Conservation (phyloP, 2,888 invertebrate species). For the Plebejus melissa region DNA sequence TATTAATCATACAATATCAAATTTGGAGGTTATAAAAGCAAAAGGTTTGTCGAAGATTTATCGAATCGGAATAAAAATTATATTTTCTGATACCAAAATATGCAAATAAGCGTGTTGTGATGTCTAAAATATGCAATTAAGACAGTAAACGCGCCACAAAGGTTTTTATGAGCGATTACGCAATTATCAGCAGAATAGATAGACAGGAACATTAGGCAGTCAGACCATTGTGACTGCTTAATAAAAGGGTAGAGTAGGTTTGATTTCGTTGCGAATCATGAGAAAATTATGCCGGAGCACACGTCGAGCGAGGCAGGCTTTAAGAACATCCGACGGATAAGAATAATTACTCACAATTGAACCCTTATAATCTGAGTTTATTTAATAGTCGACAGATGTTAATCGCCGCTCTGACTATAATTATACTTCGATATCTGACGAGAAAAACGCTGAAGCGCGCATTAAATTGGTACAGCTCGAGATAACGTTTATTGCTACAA, state of each 20-base stretch:
- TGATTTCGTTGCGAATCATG: conserved; percentile 75
- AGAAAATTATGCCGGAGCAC: conserved; percentile 69
- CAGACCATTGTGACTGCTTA: conserved; percentile 70
- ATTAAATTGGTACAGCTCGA: conserved; percentile 45
- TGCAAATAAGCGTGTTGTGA: neutral
- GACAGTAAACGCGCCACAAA: neutral
- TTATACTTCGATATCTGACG: conserved; percentile 71
- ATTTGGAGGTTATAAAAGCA: neutral
- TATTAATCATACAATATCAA: no score
- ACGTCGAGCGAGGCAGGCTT: conserved; percentile 56
- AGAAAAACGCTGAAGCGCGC: conserved; percentile 65
- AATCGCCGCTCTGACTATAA: conserved; percentile 72
- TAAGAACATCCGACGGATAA: conserved; percentile 77
- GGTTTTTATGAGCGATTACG: conserved; percentile 34
- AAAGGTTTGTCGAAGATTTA: neutral
- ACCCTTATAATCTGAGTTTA: conserved; percentile 75
- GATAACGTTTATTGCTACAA: conserved; percentile 43
- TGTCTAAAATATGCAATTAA: conserved; percentile 16
- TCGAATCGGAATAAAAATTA: neutral
- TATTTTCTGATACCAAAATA: neutral
- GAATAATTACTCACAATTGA: conserved; percentile 79
- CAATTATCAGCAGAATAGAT: conserved; percentile 44
- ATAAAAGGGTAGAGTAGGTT: conserved; percentile 68
- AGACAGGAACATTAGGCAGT: conserved; percentile 62
- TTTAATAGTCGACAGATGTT: conserved; percentile 79